Percentiles rank a stretch among this genome's conserved stretches.
Evolutionary conservation across 2,888 invertebrate species (phyloP).

Genomic region (Mythimna vitellina): DNA sequence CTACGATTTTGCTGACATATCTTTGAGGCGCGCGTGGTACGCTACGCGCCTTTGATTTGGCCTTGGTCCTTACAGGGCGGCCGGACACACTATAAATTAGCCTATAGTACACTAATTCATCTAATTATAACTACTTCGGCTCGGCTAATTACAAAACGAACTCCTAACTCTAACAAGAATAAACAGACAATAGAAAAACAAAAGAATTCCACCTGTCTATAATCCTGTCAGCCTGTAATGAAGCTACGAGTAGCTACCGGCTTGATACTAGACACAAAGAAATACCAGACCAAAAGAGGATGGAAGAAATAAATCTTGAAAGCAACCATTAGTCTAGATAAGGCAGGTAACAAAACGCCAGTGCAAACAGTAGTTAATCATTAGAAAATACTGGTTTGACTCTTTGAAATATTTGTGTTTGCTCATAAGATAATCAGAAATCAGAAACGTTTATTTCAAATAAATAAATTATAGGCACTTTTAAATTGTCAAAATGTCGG

Average conservation of each 20-base stretch:
- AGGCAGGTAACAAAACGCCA: background rate
- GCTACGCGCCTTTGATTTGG: no score
- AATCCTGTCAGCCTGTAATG: slow-evolving; percentile 18
- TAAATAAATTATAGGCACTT: no score
- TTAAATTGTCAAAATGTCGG: no score
- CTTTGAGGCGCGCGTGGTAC: no score
- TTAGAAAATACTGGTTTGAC: background rate
- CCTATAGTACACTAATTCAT: background rate
- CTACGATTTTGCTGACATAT: no score
- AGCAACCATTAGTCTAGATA: background rate
- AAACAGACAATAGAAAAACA: background rate
- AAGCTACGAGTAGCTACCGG: slow-evolving; percentile 13
- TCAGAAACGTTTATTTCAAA: no score
- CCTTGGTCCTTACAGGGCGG: no score
- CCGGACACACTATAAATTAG: background rate
- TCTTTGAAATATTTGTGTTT: background rate
- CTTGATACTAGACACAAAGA: background rate
- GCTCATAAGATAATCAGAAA: no score
- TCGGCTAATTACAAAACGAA: slow-evolving; percentile 15
- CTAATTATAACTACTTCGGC: background rate
- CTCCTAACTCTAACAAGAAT: background rate
- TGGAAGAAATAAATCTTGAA: slow-evolving; percentile 8
- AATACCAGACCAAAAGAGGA: background rate
- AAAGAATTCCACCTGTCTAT: background rate
- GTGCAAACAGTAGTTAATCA: background rate